Base-by-base conservation (phyloP, 2,113 vertebrate species). In the Mesitornis unicolor region DNA sequence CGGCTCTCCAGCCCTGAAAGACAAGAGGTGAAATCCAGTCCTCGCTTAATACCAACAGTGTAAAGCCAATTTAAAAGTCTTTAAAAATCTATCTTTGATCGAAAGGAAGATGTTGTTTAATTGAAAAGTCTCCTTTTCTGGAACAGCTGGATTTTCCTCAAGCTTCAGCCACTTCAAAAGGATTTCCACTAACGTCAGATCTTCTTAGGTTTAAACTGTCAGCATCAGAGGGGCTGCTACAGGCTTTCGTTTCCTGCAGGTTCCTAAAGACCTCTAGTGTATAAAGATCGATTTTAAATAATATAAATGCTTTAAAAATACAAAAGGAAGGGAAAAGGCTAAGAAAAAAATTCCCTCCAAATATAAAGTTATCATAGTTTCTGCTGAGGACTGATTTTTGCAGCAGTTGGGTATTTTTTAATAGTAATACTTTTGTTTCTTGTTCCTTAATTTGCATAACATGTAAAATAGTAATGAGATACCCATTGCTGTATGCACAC, bases 41-140 rank as follows among this genome's bases (percentile, higher is more conserved):
- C 94, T 88, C 57, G 24, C 90, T 96, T 97, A 97, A 96, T 93
- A 91, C 82, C 75, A 82, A 81, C 69, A 91, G 81, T 35, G 74
- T 95, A 96, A 97, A 81, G 84, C 92, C 95, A 96, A 95, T 97
- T 96, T 96, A 94, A 96, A 97, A 97, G 93, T 91, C 92, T 97
- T 97, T 94, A 86, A 96, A 95, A 97, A 85, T 80, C 56, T 87
- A 95, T 96, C 93, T 97, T 96, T 97, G 96, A 98, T 97, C 31
- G 89, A 92, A 97, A 96, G 68, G 65, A 95, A 97, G 95, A 95
- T 88, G 93, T 90, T 91, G 84, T 96, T 95, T 97, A 96, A 93
- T 96, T 97, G 95, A 97, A 97, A 96, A 97, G 95, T 75, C 94
- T 93, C 68, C 91, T 96, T 97, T 96, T 90, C 73, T 92, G 84